These are phyloP conservation scores for Antedon mediterranea DNA, from an alignment of 53 echinoderm and acorn worm genomes.

Conservation along the genomic window DNA sequence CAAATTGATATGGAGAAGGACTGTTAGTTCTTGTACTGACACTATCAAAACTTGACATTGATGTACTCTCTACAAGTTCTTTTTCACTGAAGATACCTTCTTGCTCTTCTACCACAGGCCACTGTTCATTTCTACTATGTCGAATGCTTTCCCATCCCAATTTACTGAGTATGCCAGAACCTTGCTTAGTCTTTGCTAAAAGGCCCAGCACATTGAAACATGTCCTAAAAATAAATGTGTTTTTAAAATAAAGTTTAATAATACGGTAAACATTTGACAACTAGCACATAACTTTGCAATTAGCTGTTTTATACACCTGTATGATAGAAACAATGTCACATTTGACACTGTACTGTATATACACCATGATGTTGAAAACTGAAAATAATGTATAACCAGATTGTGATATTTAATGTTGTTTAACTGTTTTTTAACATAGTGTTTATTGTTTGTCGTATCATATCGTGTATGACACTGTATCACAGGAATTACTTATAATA, in stretches of 20 bases:
- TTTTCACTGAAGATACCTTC: constrained; percentile 34
- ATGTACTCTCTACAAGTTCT: constrained; percentile 12
- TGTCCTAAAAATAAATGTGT: constrained; percentile 35
- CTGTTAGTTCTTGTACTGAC: constrained; percentile 14
- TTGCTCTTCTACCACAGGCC: constrained; percentile 64
- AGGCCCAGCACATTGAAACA: constrained; percentile 94
- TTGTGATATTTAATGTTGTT: too few relatives aligned
- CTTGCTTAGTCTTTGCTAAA: constrained; percentile 71
- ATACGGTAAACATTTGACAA: not conserved
- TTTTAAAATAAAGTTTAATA: not conserved
- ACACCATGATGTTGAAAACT: too few relatives aligned
- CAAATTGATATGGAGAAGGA: not conserved
- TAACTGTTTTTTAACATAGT: too few relatives aligned
- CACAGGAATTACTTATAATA: too few relatives aligned
- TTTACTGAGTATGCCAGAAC: constrained; percentile 69
- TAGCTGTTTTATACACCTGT: too few relatives aligned
- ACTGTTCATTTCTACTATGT: constrained; percentile 56
- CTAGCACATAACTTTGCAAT: too few relatives aligned
- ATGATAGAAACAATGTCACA: too few relatives aligned
- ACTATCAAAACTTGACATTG: constrained; percentile 6
- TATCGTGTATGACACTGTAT: too few relatives aligned
- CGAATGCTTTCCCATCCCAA: constrained; percentile 95
- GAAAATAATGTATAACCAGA: too few relatives aligned
- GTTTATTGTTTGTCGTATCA: too few relatives aligned
- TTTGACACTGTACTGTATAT: too few relatives aligned